Base-by-base conservation (phyloP, 2,797 vertebrate species). In the Sitta carolinensis region DNA sequence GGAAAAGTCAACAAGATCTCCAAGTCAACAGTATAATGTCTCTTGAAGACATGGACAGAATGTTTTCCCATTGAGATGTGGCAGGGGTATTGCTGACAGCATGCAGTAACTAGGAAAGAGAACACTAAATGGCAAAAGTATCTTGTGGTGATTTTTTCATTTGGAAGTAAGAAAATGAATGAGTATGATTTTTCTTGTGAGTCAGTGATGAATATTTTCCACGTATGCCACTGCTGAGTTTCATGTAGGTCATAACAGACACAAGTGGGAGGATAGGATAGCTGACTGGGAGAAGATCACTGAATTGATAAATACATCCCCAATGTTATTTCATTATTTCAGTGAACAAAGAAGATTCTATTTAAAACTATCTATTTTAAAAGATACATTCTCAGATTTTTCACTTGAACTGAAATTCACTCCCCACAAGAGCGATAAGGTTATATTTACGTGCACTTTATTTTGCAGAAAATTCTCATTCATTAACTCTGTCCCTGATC, bases 231-330 rank as follows among this genome's bases (percentile, higher is more conserved):
- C 73, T 81, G 48, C 55, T 79, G 45, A 90, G 19, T 63, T 96
- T 95, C 87, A 74, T 78, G 67, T 90, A 64, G 91, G 89, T 94
- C 87, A 51, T 82, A 94, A 76, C 32, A 92, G 51, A 94, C 47
- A 91, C 25, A 84, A 88, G 82, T 76, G 42, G 92, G 79, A 92
- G 52, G 90, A 89, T 12, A 83, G 3, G 48, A 84, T 11, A 34
- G 55, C 42, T 94, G 29, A 30, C 51, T 80, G 45, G 54, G 73
- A 87, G 61, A 91, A 87, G 63, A 95, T 73, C 57, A 68, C 13
- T 77, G 29, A n/a, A 63, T 43, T 78, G 38, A 36, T 36, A 89
- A 69, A 84, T 21, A 14, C 11, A 57, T 63, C 16, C 20, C 51
- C 23, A 61, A 15, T 84, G 50, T 36, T 38, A 21, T 61, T 92